Evolutionary conservation across 2,797 vertebrate species (phyloP).

Genomic region (Acrossocheilus wenchowensis): DNA sequence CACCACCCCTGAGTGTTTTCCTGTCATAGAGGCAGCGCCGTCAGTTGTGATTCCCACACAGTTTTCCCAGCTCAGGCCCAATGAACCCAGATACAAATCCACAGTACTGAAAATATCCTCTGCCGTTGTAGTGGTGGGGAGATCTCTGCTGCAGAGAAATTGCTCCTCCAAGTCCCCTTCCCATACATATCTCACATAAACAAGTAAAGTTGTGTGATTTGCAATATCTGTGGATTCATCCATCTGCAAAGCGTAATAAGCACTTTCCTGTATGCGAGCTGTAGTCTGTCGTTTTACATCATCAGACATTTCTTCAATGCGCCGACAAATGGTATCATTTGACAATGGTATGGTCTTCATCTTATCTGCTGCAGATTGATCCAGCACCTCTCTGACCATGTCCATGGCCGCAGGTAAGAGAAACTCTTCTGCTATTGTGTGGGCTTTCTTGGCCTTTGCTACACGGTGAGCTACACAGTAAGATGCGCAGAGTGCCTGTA

Average conservation of each 20-base stretch:
- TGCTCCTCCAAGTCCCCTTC: too few relatives aligned
- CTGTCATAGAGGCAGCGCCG: too few relatives aligned
- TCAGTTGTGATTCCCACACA: too few relatives aligned
- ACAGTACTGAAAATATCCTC: too few relatives aligned
- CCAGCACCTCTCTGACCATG: not conserved
- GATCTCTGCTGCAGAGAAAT: too few relatives aligned
- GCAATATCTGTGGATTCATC: constrained; percentile 30
- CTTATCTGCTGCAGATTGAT: not conserved
- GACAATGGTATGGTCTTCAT: constrained; percentile 33
- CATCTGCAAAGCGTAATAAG: constrained; percentile 12
- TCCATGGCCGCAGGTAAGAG: not conserved
- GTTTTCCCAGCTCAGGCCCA: too few relatives aligned
- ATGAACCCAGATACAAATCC: too few relatives aligned
- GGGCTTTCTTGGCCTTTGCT: not conserved
- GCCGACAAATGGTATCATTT: constrained; percentile 6
- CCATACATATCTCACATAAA: too few relatives aligned
- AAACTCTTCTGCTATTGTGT: not conserved
- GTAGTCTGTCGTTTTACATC: constrained; percentile 26
- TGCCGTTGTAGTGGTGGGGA: too few relatives aligned
- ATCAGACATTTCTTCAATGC: constrained; percentile 36
- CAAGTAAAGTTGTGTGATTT: not conserved
- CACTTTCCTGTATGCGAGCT: constrained; percentile 3
- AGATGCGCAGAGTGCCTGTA: too few relatives aligned
- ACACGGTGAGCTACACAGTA: not conserved
- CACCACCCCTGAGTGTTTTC: too few relatives aligned